Base-by-base conservation (phyloP, 2,888 invertebrate species). In the Hypercompe scribonia region DNA sequence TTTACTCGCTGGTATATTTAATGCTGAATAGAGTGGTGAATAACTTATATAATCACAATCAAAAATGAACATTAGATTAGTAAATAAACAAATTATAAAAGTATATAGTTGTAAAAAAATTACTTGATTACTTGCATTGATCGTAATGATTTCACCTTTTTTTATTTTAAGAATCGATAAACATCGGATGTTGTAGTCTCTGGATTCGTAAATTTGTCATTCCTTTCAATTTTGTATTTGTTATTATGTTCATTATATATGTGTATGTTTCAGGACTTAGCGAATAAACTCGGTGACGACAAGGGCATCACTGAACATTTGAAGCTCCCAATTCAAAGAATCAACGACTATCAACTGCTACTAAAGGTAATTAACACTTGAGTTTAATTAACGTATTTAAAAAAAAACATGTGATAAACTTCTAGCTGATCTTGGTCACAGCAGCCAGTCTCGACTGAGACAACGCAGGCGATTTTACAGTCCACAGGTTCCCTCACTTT, bases 271-370 rank as follows among this genome's bases (percentile, higher is more conserved):
- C 96, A 98, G 98, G 97, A 97, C 92, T 96, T 98, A 95, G 97
- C 98, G 93, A 97, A 97, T 89, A 97, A 97, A 91, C 97, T 98
- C 89, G 97, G 97, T 88, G 98, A 99, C 97, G 98, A 98, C 93
- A 98, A 99, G 95, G 97, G 97, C 86, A 97, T 99, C 88, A 96
- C 97, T 88, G 99, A 99, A 94, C 99, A 99, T 96, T 97, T 99
- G 86, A 98, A 99, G 95, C 97, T 99, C 88, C 99, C 99, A 86
- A 98, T 98, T 90, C 98, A 99, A 96, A 97, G 99, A 91, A 98
- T 99, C 93, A 99, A 98, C 97, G 99, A 99, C 96, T 99, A 99
- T 94, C 99, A 99, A 95, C 97, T 99, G 88, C 97, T 99, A 78
- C 96, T 99, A 84, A 98, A 99, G 98, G 99, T 98, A 94, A 67